Conservation (phyloP, 2,888 invertebrate genomes). For the Gibbula magus region DNA sequence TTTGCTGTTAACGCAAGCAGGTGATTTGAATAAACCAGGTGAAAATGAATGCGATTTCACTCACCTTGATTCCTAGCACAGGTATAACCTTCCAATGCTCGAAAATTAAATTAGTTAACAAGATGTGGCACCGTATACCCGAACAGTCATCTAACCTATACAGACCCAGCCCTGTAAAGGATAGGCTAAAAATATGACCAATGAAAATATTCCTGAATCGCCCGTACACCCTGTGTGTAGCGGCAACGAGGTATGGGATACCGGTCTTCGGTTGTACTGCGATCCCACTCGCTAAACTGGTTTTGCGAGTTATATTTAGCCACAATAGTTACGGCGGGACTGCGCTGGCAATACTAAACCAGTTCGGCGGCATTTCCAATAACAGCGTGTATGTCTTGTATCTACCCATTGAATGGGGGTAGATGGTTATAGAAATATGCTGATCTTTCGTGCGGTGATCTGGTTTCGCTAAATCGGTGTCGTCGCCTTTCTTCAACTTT, state of each 20-base stretch:
- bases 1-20: background rate
- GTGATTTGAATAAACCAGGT: background rate
- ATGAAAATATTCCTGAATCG: background rate
- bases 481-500: no score
- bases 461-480: no score
- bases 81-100: background rate
- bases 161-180: background rate
- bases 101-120: background rate
- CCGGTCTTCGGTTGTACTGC: background rate
- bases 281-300: background rate
- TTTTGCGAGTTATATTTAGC: conserved; percentile 12
- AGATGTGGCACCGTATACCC: background rate
- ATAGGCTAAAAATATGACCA: background rate
- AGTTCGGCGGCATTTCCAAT: conserved; percentile 6
- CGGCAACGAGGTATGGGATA: background rate
- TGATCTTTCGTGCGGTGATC: no score
- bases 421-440: no score
- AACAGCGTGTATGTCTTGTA: background rate
- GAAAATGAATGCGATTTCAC: background rate
- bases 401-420: no score
- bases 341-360: background rate
- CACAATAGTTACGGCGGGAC: background rate
- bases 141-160: background rate
- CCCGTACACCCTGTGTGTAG: background rate
- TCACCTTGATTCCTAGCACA: background rate